Conservation (phyloP, 2,888 invertebrate genomes). For the Lithophane socia region DNA sequence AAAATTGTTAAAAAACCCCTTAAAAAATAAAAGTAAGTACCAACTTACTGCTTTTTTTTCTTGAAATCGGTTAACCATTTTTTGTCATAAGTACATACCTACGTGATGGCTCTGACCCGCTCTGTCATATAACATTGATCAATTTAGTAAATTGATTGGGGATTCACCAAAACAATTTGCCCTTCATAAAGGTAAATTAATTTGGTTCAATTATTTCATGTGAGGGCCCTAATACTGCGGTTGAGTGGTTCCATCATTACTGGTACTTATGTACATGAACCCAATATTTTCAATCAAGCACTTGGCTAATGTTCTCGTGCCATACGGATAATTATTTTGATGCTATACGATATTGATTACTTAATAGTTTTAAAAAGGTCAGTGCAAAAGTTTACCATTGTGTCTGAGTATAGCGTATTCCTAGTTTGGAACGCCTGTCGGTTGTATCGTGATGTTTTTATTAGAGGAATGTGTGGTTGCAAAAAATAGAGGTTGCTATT, state of each 20-base stretch:
- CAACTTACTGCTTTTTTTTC: neutral
- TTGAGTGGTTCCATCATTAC: constrained; percentile 69
- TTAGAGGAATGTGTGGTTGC: neutral
- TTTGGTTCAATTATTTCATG: constrained; percentile 78
- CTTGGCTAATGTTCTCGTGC: constrained; percentile 73
- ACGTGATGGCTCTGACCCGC: constrained; percentile 34
- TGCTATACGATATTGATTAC: neutral
- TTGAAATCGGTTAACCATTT: neutral
- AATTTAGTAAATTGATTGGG: constrained; percentile 88
- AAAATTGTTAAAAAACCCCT: neutral
- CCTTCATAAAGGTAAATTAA: constrained; percentile 86
- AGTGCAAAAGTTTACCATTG: neutral
- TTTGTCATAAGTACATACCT: constrained; percentile 22
- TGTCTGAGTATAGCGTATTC: neutral
- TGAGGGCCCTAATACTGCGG: constrained; percentile 70
- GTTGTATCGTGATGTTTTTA: neutral
- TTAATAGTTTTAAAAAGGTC: too few species aligned
- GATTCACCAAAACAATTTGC: constrained; percentile 86
- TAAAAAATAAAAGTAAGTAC: too few species aligned
- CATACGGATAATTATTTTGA: constrained; percentile 27
- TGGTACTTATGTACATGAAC: constrained; percentile 69
- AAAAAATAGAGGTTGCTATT: neutral
- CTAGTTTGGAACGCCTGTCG: neutral
- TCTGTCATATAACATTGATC: constrained; percentile 73
- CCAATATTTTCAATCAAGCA: constrained; percentile 67